Evolutionary conservation across 2,797 vertebrate species (phyloP), one percentile per base, ranked within the genome.

Genomic region (Spinus pinus): DNA sequence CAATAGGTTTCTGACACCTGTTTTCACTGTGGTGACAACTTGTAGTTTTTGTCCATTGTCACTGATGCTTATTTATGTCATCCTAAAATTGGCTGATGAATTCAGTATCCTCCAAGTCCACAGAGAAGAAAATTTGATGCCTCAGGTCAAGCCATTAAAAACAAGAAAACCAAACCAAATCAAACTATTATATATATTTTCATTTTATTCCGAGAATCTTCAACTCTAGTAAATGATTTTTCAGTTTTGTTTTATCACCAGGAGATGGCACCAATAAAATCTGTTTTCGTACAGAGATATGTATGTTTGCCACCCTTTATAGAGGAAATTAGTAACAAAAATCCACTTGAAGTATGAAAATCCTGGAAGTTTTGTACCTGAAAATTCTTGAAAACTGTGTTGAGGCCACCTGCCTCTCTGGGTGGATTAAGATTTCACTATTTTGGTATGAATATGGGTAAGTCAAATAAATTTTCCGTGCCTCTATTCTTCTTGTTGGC

Each of bases 191-290:
- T 37, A 37, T 37, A 1, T 37, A 12, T 37, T 89, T 88, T 85
- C 23, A 16, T 19, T 75, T 61, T 53, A 54, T 8, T 57, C 75
- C 12, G 12, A 47, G 81, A 77, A 41, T 60, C 27, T 46, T 60
- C 35, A 73, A 12, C 4, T n/a, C 17, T 49, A 64, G 44, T 23
- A 23, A 41, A 49, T 62, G 31, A 16, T 80, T 86, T 80, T 97
- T 97, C 94, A 94, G 47, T 95, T 97, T 95, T 97, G 33, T 94
- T 87, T 93, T 94, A 86, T 91, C 71, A 91, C 96, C 97, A 97
- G 96, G 93, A 97, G 97, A 90, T 97, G 97, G 96, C 97, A 95
- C 90, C 94, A 96, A 79, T 54, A 95, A 97, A 96, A 95, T 92
- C 96, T 88, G 33, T 75, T 95, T 96, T 92, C 27, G 31, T 78